Conservation (phyloP, 2,888 invertebrate genomes). For the Zaprionus bogoriensis region DNA sequence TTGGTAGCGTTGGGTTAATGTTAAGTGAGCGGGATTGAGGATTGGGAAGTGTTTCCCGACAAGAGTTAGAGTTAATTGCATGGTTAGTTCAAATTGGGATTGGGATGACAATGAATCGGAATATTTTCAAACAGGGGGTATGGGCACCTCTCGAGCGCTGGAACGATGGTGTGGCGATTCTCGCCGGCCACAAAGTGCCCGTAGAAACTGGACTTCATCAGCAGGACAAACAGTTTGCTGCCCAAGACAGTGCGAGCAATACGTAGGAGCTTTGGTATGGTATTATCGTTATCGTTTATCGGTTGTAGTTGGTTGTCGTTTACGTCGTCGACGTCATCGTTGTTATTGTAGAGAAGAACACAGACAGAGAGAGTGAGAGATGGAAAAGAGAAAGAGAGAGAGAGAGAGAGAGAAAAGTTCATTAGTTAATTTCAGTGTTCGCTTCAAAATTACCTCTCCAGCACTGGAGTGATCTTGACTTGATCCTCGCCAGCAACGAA, state of each 20-base stretch:
- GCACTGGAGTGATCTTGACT: conserved; percentile 91
- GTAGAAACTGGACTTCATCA: conserved; percentile 98
- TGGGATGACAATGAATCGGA: neutral
- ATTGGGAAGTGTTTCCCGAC: too few relatives aligned
- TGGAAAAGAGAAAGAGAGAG: conserved; percentile 64
- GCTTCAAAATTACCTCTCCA: conserved; percentile 86
- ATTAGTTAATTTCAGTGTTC: conserved; percentile 65
- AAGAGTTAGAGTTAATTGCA: neutral
- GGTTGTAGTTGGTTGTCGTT: conserved; percentile 7
- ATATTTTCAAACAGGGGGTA: too few relatives aligned
- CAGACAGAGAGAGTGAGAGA: neutral
- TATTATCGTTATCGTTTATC: conserved; percentile 9
- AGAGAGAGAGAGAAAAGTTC: conserved; percentile 62
- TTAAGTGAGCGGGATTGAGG: too few relatives aligned
- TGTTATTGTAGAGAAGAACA: neutral
- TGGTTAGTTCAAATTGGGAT: neutral
- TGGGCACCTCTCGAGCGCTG: conserved; percentile 88
- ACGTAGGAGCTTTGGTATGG: conserved; percentile 89
- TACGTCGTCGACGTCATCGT: neutral
- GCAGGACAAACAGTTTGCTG: conserved; percentile 88
- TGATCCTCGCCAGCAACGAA: conserved; percentile 99
- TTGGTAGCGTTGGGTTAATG: too few relatives aligned
- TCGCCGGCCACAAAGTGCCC: conserved; percentile 99
- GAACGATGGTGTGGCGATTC: conserved; percentile 92
- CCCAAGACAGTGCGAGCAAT: conserved; percentile 90